Base-by-base conservation (phyloP, 92 coral and sea anemone species). In the Desmophyllum pertusum region DNA sequence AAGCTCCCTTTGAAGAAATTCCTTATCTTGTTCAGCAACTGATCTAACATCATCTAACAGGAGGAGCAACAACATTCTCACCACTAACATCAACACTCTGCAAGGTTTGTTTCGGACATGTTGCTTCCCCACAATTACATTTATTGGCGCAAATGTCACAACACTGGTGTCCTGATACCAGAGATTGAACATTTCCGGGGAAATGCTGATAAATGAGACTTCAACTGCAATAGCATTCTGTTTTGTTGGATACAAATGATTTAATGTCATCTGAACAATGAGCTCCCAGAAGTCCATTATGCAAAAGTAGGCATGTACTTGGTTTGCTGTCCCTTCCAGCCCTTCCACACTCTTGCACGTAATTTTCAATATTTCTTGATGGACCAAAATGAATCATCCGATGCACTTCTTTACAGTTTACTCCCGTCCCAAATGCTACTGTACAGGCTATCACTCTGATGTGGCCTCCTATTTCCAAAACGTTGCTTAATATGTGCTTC, bases 121-220 rank as follows among this genome's bases (percentile, higher is more conserved):
- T 67, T 39, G 46, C 80, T 27, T 83, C 73, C 53, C 57, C 81
- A 69, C 93, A 92, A 70, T 39, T 72, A 67, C 89, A 90, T 38
- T 40, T 69, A 76, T 69, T 70, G 48, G 91, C 85, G 79, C 91
- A 88, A 7, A 89, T 71, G 84, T 91, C 94, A 85, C 94, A 91
- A 74, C 94, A 91, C 63, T 51, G 29, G 76, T 89, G 90, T 21
- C 89, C 88, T 21, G 76, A 43, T 7, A 80, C 84, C 37, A 50
- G 10, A 8, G 78, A 76, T 23, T 37, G 80, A 71, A 83, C 57
- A 8, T 73, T 81, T 7, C 81, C 85, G 42, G 89, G 88, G 74
- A 89, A 92, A 65, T 87, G 70, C 13, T 72, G 27, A 74, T 81
- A 89, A 25, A 89, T 64, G 37, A 39, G 70, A 42, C 59, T 62